Base-by-base conservation (phyloP, 2,888 invertebrate species). In the Erebia ligea region DNA sequence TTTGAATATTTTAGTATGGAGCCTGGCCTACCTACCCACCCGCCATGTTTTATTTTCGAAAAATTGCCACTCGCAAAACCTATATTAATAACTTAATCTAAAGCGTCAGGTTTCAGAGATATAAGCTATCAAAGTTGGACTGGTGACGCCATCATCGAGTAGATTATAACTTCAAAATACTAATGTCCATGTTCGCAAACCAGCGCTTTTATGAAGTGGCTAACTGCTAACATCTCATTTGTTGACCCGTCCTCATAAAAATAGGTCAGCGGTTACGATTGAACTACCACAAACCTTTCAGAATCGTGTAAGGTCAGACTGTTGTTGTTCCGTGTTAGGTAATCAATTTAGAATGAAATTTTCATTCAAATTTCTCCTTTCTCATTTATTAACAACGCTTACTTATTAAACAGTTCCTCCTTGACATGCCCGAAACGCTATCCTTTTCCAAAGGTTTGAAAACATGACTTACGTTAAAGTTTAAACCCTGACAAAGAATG, bases 231-330 rank as follows among this genome's bases (percentile, higher is more conserved):
- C 62, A 13, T 21, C 45, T 48, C 45, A 62, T 62, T 34, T 21
- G 64, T 11, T 64, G 64, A 64, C 64, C 52, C 40, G 64, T 40
- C 40, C 54, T 34, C 64, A 34, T 64, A 64, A 64, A 64, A 64
- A 54, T 64, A 64, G 64, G 64, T 64, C 64, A 64, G 64, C 19
- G 64, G 52, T 64, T 40, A 40, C 64, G 64, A 34, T 54, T 64
- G 52, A 64, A 64, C 64, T 54, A 50, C 64, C 64, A 64, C 64
- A 40, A 40, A 64, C 52, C 54, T 40, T 64, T 52, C 52, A 64
- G 64, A 17, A 17, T 52, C 64, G 11, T 64, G 17, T 64, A 5
- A 64, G 17, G 64, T 13, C 40, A 15, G 52, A 25, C 50, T 52
- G 40, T 11, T 63, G 15, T 19, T 45, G 17, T 2, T 19, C n/a